Evolutionary conservation across 2,888 invertebrate species (phyloP), one percentile per base, ranked within the genome.

Genomic region (Prosopocoilus inquinatus): DNA sequence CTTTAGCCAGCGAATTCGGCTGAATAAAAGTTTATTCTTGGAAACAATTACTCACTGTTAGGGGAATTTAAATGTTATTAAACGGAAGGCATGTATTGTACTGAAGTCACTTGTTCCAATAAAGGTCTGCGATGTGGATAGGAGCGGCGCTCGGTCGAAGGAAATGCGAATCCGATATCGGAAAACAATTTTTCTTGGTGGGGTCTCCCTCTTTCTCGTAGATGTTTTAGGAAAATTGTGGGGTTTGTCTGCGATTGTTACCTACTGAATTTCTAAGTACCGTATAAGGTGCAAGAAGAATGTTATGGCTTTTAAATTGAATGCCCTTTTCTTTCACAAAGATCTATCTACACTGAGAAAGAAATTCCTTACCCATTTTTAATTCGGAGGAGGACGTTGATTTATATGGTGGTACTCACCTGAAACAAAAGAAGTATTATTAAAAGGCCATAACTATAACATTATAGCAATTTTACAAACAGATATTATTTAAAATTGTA

Each of bases 141-240:
- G 36, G 16, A 28, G 13, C 35, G n/a, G 12, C 38, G 15, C 54
- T 59, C 58, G 61, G 55, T 61, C 59, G 59, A 55, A 60, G 60
- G 60, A 67, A 72, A 73, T 70, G 71, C 63, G 69, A 70, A 71
- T 70, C 66, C 73, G 75, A 79, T 79, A 79, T 79, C 74, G 79
- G 77, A 79, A 79, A 79, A 77, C 78, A 77, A 79, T 80, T 78
- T 78, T 76, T 79, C 76, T 75, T 68, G 66, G 64, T 62, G 62
- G 56, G 68, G 67, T 66, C 68, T 67, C 66, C 62, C 65, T 58
- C 53, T 57, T 58, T 62, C 59, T 57, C 51, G 59, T 54, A 49
- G 55, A 53, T 61, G 60, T 60, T 64, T 60, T 58, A 58, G 49
- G 55, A 53, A 63, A 63, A 64, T 64, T 62, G 64, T 57, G 58